These are phyloP conservation scores for Botrylloides violaceus DNA, from an alignment of 23 tunicate species.

Conservation along the genomic window DNA sequence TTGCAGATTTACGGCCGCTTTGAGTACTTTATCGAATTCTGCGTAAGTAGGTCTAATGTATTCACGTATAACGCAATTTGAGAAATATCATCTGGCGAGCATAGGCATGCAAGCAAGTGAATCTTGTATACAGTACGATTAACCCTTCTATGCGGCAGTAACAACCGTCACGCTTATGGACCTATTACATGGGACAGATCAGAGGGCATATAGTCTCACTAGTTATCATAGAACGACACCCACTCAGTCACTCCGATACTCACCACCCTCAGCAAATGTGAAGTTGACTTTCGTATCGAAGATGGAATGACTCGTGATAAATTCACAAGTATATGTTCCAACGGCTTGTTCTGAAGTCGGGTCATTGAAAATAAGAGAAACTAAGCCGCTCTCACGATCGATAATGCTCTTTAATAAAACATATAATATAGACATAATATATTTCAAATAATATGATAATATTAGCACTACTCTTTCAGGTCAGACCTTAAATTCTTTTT, in stretches of 20 bases:
- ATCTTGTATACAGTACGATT: no score
- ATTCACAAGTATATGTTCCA: slow-evolving; percentile 87
- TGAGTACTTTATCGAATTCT: slow-evolving; percentile 57
- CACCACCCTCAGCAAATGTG: slow-evolving; percentile 70
- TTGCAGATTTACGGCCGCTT: slow-evolving; percentile 23
- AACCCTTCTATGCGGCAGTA: no score
- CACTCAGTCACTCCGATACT: no score
- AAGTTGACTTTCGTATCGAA: slow-evolving; percentile 97
- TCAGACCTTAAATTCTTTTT: slow-evolving; percentile 7
- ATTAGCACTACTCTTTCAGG: no score
- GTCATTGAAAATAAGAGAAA: slow-evolving; percentile 64
- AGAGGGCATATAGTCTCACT: no score
- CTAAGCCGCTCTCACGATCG: slow-evolving; percentile 54
- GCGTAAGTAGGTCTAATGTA: background rate
- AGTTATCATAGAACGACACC: no score
- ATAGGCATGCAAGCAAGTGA: no score
- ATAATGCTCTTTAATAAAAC: slow-evolving; percentile 40
- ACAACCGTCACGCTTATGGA: no score
- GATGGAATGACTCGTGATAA: slow-evolving; percentile 76
- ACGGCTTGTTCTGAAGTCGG: slow-evolving; percentile 19
- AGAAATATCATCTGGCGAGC: no score
- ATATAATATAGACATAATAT: no score
- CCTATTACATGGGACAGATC: no score
- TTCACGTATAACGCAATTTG: background rate
- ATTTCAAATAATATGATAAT: no score